Conservation (phyloP, 2,113 vertebrate genomes). For the Climacteris rufus region DNA sequence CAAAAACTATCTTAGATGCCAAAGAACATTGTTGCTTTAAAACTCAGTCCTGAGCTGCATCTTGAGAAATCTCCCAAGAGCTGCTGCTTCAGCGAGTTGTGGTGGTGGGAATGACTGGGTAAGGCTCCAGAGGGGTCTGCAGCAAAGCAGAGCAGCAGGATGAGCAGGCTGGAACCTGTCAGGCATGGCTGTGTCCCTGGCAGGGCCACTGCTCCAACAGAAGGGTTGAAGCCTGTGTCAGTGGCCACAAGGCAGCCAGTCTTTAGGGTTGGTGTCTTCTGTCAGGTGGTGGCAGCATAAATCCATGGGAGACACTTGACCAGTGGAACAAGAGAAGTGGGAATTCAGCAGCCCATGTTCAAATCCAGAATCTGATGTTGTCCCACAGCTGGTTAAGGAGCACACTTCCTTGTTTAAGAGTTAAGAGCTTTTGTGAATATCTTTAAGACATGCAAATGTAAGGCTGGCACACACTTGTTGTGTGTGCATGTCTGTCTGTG, state of each 20-base stretch:
- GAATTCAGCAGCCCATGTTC: background rate
- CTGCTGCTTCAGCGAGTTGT: background rate
- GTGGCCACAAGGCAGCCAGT: background rate
- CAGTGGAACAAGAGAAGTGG: background rate
- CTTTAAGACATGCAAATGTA: background rate
- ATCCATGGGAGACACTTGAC: background rate
- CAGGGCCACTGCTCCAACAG: background rate
- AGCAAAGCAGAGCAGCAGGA: background rate
- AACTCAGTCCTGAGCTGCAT: background rate
- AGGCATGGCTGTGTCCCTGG: background rate
- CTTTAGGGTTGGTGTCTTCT: background rate
- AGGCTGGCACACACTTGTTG: background rate
- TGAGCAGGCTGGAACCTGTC: no score
- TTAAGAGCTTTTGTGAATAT: background rate
- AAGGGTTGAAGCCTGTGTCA: accelerated
- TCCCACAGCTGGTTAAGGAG: background rate
- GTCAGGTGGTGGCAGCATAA: conserved; percentile 54
- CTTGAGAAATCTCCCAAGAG: background rate
- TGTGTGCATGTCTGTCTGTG: background rate
- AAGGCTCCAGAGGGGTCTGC: background rate
- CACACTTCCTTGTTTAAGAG: background rate
- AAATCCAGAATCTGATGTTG: background rate
- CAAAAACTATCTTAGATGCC: background rate
- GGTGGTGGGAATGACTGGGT: background rate
- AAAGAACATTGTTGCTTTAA: background rate